Evolutionary conservation across 2,113 vertebrate genomes (phyloP).

Genomic region (Solea solea): DNA sequence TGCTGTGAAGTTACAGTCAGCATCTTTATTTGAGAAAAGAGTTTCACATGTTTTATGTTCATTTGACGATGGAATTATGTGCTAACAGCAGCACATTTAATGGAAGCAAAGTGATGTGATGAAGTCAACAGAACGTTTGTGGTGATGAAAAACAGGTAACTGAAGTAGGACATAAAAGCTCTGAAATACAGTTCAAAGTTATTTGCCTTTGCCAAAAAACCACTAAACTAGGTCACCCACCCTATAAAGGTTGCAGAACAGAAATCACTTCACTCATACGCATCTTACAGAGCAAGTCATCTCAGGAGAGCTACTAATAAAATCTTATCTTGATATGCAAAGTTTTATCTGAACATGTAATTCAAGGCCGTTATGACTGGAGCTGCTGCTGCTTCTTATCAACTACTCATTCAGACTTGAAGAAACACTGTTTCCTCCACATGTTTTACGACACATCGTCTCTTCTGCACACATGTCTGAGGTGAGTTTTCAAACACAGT

Average conservation of each 20-base stretch:
- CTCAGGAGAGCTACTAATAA: neutral
- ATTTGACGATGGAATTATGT: neutral
- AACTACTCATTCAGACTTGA: neutral
- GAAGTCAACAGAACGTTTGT: conserved; percentile 31
- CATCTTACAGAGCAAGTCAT: conserved; percentile 9
- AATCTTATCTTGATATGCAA: conserved; percentile 1
- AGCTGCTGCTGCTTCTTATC: conserved; percentile 5
- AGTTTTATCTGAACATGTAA: neutral
- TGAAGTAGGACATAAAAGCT: conserved; percentile 59
- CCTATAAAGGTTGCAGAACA: conserved; percentile 38
- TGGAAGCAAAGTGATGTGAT: neutral
- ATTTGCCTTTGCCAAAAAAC: conserved; percentile 46
- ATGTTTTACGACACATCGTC: neutral
- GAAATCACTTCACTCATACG: conserved; percentile 15
- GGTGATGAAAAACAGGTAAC: conserved; percentile 46
- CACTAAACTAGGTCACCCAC: conserved; percentile 77
- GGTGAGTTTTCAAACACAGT: neutral
- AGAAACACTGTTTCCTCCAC: neutral
- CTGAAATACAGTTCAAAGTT: conserved; percentile 40
- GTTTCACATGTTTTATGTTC: neutral
- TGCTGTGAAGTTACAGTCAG: neutral
- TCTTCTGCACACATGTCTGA: conserved; percentile 7
- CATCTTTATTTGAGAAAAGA: conserved; percentile 19
- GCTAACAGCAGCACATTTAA: conserved; percentile 36
- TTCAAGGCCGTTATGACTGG: neutral